These are phyloP conservation scores for Microctenopoma stevenorrisi DNA, from an alignment of 2,797 vertebrate species.

Conservation along the genomic window DNA sequence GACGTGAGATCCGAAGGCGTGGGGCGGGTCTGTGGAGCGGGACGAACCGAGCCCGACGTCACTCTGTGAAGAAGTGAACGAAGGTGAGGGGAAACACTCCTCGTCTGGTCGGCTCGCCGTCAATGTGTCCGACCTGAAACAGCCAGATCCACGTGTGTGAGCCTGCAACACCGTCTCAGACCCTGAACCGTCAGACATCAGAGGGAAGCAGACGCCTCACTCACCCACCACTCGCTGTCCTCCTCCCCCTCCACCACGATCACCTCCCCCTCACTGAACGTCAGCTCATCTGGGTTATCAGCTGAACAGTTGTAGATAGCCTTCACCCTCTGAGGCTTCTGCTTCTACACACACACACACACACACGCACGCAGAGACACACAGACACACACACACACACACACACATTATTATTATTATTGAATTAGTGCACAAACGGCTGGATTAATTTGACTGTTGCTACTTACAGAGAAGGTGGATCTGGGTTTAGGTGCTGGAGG, in stretches of 20 bases:
- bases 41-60: constrained; percentile 41
- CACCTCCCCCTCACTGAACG: constrained; percentile 92
- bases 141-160: neutral
- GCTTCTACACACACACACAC: constrained; percentile 80
- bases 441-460: too few species aligned
- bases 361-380: too few species aligned
- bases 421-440: too few species aligned
- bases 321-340: constrained; percentile 90
- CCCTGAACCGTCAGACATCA: too few species aligned
- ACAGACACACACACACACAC: too few species aligned
- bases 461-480: constrained; percentile 85
- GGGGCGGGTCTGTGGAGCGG: too few species aligned
- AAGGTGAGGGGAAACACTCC: constrained; percentile 94
- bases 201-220: constrained; percentile 62
- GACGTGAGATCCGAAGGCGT: neutral
- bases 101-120: constrained; percentile 88
- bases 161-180: neutral
- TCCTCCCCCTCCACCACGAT: constrained; percentile 95
- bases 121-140: constrained; percentile 90
- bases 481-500: constrained; percentile 92
- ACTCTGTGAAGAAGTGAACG: constrained; percentile 95
- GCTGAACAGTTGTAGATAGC: constrained; percentile 94
- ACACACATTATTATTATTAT: too few species aligned
- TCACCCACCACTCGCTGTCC: constrained; percentile 97
- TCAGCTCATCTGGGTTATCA: constrained; percentile 94